Base-by-base conservation (phyloP, 1,140 invertebrate genomes). In the Tetraneura akinire region DNA sequence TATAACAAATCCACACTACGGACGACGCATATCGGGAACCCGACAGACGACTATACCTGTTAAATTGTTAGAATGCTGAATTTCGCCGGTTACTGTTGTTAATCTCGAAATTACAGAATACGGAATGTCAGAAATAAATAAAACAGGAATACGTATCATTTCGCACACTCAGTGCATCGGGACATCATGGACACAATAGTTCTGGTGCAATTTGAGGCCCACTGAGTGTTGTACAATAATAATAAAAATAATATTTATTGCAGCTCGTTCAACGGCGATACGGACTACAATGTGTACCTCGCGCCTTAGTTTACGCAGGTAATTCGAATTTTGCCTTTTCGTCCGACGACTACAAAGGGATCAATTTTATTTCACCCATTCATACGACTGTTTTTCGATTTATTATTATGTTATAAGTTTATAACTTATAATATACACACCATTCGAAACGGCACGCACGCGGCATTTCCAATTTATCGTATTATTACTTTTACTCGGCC, bases 341-440 rank as follows among this genome's bases (percentile, higher is more conserved):
- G 60, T 3, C 32, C 62, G 4, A 10, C 62, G 18, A 13, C 9
- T 37, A 37, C 32, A 1, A 60, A 9, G 60, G 18, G 8, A 0
- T 8, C 2, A 4, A 64, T 62, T 26, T 23, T 57, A 4, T 29
- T 16, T 26, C 60, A 6, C 32, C 18, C 32, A 37, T n/a, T n/a
- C 32, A 37, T 8, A 37, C 32, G 11, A 37, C 29, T 29, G 18
- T 37, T 64, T 62, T 8, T 64, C 9, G 2, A 10, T 47, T 47
- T 37, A 64, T 10, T 37, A 64, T 32, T 37, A 37, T 60, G 55
- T 57, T 60, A 62, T n/a, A n/a, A n/a, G n/a, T n/a, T n/a, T n/a
- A n/a, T n/a, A n/a, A n/a, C n/a, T n/a, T n/a, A n/a, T n/a, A 14
- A 14, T 60, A 37, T n/a, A 64, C 60, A 3, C 32, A 37, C 8